phyloP scores from a whole-genome alignment of 2,797 vertebrate species.

The Nyctalus aviator region DNA sequence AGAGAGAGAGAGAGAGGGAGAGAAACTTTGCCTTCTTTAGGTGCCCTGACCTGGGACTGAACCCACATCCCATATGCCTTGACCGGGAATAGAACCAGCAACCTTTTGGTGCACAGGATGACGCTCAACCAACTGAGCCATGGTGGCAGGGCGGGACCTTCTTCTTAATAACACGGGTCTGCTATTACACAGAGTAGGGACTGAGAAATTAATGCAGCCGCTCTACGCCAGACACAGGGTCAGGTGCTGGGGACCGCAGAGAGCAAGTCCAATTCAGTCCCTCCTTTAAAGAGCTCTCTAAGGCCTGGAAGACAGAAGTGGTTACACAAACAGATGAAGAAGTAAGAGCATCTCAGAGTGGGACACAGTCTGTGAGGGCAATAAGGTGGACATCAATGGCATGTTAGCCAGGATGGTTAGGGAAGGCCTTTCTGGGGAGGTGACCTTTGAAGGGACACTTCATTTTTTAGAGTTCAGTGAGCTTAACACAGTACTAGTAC shows the following conservation, averaged over 20 bases:
- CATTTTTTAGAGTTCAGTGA: background rate
- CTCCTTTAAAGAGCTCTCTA: background rate
- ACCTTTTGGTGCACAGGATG: too few species aligned
- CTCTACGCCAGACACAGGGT: background rate
- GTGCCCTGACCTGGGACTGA: too few species aligned
- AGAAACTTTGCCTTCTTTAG: too few species aligned
- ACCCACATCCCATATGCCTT: too few species aligned
- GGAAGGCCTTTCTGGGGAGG: background rate
- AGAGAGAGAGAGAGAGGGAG: too few species aligned
- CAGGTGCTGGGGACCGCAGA: background rate
- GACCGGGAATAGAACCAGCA: too few species aligned
- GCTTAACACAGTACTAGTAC: background rate
- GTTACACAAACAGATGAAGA: background rate
- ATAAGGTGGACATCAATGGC: background rate
- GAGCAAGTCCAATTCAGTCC: background rate
- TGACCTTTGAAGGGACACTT: slow-evolving; percentile 42
- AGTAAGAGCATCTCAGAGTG: background rate
- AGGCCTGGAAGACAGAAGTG: background rate
- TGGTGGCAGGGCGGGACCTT: background rate
- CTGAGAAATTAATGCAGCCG: background rate
- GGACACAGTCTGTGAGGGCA: background rate
- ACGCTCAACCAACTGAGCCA: background rate
- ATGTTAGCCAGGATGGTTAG: background rate
- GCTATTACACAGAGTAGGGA: background rate
- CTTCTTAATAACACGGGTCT: background rate